Conservation (phyloP, 2,888 invertebrate species). For the Cryptus armator region DNA sequence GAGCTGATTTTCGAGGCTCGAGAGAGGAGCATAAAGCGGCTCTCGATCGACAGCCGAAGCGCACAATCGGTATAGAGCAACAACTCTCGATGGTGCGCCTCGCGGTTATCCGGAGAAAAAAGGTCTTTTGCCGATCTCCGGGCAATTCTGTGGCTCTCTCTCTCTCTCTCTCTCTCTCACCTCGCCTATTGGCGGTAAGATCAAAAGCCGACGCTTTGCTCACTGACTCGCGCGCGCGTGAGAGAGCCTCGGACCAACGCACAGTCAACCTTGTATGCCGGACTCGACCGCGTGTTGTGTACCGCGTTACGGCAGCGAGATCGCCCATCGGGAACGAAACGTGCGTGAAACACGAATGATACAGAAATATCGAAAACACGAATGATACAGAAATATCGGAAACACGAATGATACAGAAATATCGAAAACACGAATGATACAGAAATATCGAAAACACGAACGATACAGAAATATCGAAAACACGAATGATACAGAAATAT, state of each 20-base stretch:
- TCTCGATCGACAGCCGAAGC: conserved; percentile 11
- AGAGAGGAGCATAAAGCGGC: no score
- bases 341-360: neutral
- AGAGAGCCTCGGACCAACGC: conserved; percentile 30
- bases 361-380: conserved; percentile 6
- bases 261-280: conserved; percentile 72
- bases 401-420: neutral
- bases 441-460: neutral
- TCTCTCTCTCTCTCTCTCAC: conserved; percentile 76
- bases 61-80: neutral
- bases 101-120: conserved; percentile 75
- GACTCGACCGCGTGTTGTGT: conserved; percentile 71
- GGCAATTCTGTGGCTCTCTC: conserved; percentile 16
- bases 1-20: no score
- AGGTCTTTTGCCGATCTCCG: conserved; percentile 75
- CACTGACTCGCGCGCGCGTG: conserved; percentile 20
- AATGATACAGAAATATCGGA: no score
- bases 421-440: neutral
- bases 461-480: conserved; percentile 5
- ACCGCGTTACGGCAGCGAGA: conserved; percentile 12
- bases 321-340: conserved; percentile 4
- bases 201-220: conserved; percentile 75
- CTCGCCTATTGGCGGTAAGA: conserved; percentile 74
- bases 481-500: conserved; percentile 2
- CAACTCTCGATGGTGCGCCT: conserved; percentile 34